These are phyloP conservation scores for Pagrus major DNA, from an alignment of 2,113 vertebrate species.

Conservation along the genomic window DNA sequence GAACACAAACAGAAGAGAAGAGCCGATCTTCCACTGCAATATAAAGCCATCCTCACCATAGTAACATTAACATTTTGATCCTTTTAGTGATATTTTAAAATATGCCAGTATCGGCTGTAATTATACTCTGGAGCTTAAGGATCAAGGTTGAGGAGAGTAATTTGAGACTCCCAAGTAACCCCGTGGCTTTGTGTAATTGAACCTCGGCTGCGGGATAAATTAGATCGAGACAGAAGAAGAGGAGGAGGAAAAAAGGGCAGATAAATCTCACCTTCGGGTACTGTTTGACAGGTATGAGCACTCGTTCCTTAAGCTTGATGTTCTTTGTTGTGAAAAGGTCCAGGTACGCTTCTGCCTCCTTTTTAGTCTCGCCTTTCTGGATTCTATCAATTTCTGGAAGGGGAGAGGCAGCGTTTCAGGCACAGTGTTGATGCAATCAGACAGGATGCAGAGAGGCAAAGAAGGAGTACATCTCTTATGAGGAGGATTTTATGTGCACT, in stretches of 20 bases:
- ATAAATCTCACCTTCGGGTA: constrained; percentile 93
- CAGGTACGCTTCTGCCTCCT: constrained; percentile 93
- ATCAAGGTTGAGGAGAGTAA: constrained; percentile 64
- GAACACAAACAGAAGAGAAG: constrained; percentile 16
- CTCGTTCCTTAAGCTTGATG: constrained; percentile 97
- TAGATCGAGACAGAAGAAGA: constrained; percentile 42
- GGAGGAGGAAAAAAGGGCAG: background rate
- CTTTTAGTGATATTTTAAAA: constrained; percentile 47
- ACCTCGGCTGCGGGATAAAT: constrained; percentile 63
- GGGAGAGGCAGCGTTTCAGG: constrained; percentile 49
- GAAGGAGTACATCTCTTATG: background rate
- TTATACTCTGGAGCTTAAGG: constrained; percentile 56
- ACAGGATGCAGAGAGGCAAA: constrained; percentile 3
- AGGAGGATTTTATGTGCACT: background rate
- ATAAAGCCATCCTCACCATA: background rate
- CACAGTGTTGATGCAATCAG: constrained; percentile 24
- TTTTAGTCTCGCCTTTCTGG: constrained; percentile 94
- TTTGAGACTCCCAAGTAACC: constrained; percentile 63
- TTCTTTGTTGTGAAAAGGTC: constrained; percentile 98
- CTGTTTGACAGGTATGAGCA: constrained; percentile 97
- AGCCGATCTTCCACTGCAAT: background rate
- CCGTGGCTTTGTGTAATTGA: constrained; percentile 65
- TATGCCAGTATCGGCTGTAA: constrained; percentile 47
- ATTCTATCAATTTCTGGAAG: constrained; percentile 95
- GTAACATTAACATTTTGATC: constrained; percentile 46